These are phyloP conservation scores for Heliconius eleuchia DNA, from an alignment of 1,140 invertebrate genomes.

Conservation along the genomic window DNA sequence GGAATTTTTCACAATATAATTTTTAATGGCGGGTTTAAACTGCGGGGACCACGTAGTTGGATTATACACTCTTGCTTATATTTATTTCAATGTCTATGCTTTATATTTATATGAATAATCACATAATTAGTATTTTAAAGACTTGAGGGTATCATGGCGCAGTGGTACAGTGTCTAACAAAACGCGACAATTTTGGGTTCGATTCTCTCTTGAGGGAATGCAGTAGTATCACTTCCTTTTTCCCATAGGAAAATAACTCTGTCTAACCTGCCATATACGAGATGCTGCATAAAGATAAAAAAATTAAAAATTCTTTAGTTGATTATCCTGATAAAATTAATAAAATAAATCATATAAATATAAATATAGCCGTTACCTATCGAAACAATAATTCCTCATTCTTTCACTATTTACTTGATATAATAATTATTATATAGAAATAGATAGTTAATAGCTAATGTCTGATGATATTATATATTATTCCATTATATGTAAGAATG, in stretches of 20 bases:
- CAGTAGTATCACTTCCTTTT: too few species aligned
- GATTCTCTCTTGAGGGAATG: too few species aligned
- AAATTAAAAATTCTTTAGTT: background rate
- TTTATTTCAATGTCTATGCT: background rate
- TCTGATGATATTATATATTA: constrained; percentile 18
- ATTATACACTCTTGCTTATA: constrained; percentile 23
- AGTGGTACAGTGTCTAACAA: too few species aligned
- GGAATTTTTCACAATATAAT: constrained; percentile 4
- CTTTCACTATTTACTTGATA: constrained; percentile 14
- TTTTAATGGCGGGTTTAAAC: background rate
- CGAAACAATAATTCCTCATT: constrained; percentile 25
- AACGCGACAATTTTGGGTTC: too few species aligned
- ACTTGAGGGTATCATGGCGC: too few species aligned
- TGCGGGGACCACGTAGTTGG: constrained; percentile 36
- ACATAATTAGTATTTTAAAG: too few species aligned
- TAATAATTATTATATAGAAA: background rate
- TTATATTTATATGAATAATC: constrained; percentile 11
- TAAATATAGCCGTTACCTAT: constrained; percentile 13
- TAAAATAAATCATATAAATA: constrained; percentile 11
- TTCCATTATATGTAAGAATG: constrained; percentile 19
- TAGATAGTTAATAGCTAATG: background rate
- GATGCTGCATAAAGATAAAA: too few species aligned
- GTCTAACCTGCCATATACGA: too few species aligned
- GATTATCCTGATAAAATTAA: background rate
- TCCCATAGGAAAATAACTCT: too few species aligned